Base-by-base conservation (phyloP, 2,113 vertebrate genomes). In the Caloenas nicobarica region DNA sequence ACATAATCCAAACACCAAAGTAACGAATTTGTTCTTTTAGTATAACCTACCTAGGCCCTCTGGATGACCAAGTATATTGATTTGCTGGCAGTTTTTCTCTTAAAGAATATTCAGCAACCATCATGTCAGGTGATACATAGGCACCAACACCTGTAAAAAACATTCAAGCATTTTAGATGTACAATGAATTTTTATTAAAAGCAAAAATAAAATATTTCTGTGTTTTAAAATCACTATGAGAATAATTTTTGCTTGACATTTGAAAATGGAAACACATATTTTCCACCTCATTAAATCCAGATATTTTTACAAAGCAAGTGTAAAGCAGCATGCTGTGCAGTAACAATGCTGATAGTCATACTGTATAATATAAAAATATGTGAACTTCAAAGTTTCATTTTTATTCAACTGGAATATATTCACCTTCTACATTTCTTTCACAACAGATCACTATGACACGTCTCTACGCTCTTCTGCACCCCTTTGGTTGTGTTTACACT, bases 51-150 rank as follows among this genome's bases (percentile, higher is more conserved):
- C 98, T 98, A 64, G 99, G 99, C 3, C 99, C 99, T 95, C 99
- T 98, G 8, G 99, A 99, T 14, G 99, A 99, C 99, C 99, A 99
- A 4, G 99, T 99, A 71, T 99, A 99, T 88, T 99, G 99, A 95
- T 99, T 99, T 34, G 99, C 98, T 81, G 99, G 99, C 25, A 99
- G 97, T 94, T 99, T 99, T 97, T 99, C 99, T 96, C 99, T 98
- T 85, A 99, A 98, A 5, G 99, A 99, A 93, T 99, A 99, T 93
- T 99, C 99, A 28, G 99, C 99, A 89, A 99, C 98, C 99, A 99
- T 99, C 99, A 99, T 99, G 94, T 99, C 99, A 64, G 99, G 99
- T 53, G 99, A 99, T 46, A 99, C 99, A 4, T 99, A 99, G 3
- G 99, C 99, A 78, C 99, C 99, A 88, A 99, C 99, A 91, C 99